A percentile compares a stretch with the other conserved stretches of the same genome.
These are phyloP conservation scores for Phlogophora meticulosa DNA, from an alignment of 2,888 invertebrate genomes.

Conservation along the genomic window DNA sequence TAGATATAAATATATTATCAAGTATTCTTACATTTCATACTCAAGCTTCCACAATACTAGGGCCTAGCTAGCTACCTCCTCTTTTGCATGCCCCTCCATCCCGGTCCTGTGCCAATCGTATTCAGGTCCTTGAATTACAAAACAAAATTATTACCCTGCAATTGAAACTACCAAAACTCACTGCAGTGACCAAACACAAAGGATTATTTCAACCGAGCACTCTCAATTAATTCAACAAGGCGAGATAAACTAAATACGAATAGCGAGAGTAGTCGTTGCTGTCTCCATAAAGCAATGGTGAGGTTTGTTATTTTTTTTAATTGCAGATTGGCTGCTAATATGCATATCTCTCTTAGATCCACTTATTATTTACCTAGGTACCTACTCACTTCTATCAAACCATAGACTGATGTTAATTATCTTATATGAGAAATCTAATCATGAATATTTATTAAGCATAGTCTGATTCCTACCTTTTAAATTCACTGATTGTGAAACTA, in stretches of 20 bases:
- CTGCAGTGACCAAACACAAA: slow-evolving; percentile 56
- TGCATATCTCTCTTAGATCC: slow-evolving; percentile 78
- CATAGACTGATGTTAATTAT: slow-evolving; percentile 11
- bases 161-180: slow-evolving; percentile 56
- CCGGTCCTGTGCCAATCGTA: neutral
- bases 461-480: neutral
- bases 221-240: slow-evolving; percentile 65
- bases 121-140: slow-evolving; percentile 18
- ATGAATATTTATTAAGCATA: slow-evolving; percentile 44
- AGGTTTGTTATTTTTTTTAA: slow-evolving; percentile 79
- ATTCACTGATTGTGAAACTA: too few relatives aligned
- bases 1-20: too few relatives aligned
- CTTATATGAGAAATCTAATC: slow-evolving; percentile 30
- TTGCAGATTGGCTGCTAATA: slow-evolving; percentile 89
- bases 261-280: slow-evolving; percentile 69
- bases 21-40: too few relatives aligned
- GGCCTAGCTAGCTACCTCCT: neutral
- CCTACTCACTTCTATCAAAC: slow-evolving; percentile 7
- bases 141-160: slow-evolving; percentile 40
- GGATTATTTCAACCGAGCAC: slow-evolving; percentile 53
- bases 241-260: slow-evolving; percentile 66
- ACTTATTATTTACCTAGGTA: slow-evolving; percentile 55
- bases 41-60: neutral
- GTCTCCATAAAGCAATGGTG: slow-evolving; percentile 74
- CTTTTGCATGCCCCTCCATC: neutral